Base-by-base conservation (phyloP, 2,888 invertebrate species). In the Sesia apiformis region DNA sequence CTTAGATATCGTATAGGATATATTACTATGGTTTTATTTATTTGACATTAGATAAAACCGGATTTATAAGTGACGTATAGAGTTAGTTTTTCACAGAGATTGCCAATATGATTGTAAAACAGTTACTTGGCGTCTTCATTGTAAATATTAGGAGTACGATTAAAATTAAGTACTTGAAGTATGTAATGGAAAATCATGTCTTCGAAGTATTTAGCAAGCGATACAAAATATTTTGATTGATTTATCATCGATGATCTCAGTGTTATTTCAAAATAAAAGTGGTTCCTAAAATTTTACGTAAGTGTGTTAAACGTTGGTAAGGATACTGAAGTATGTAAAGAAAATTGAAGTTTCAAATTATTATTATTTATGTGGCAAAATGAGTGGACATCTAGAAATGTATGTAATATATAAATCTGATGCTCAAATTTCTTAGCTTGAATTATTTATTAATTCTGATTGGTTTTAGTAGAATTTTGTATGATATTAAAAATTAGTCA, bases 391-490 rank as follows among this genome's bases (percentile, higher is more conserved):
- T 7, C 52, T 40, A 8, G 40, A 52, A 63, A 63, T 58, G 54
- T 53, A 53, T 62, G 52, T 67, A 66, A 63, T 64, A 64, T 66
- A 58, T 51, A 58, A 74, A 74, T 85, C 86, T 85, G 80, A 88
- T 88, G 87, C 87, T 88, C 87, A 88, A 87, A 69, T 70, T 76
- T 76, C 65, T 80, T 69, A 74, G 86, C 86, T 85, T 86, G 72
- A 72, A 67, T 72, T 70, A 70, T 67, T 63, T 62, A 72, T 70
- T 77, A 73, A 46, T 8, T 8, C 67, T 63, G 62, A 72, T 70
- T 77, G 39, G 67, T 70, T 70, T 63, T 72, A 67, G 78, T 80
- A 74, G 76, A 73, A 59, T 64, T 69, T 68, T 69, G 63, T 70
- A 69, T 65, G 49, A 63, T 61, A 60, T 61, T 66, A 71, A 62